phyloP scores from a whole-genome alignment of 30 jellyfish, hydroid and myxozoan genomes.

The Clytia hemisphaerica region DNA sequence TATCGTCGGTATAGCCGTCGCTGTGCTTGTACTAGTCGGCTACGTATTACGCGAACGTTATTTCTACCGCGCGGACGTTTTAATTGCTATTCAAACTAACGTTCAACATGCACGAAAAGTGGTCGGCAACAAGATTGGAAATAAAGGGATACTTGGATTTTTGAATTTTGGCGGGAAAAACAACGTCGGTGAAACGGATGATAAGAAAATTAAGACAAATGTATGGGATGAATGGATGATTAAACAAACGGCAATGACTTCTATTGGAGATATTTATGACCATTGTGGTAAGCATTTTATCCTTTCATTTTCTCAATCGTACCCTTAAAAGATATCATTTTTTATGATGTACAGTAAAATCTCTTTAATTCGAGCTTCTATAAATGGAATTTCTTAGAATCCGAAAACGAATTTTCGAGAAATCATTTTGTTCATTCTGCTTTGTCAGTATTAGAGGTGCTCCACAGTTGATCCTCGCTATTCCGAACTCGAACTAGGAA shows the following conservation, averaged over 20 bases:
- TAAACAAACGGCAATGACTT: conserved; percentile 39
- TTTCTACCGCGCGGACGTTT: conserved; percentile 16
- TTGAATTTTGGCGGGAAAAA: conserved; percentile 6
- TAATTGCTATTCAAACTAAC: background rate
- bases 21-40: too few species aligned
- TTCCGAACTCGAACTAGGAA: too few species aligned
- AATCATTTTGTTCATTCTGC: too few species aligned
- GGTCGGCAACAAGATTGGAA: background rate
- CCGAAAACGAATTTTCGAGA: too few species aligned
- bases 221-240: conserved; percentile 83
- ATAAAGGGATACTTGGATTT: conserved; percentile 1
- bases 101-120: background rate
- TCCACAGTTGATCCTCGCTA: too few species aligned
- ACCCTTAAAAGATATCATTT: too few species aligned
- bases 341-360: too few species aligned
- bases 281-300: conserved; percentile 66
- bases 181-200: conserved; percentile 4
- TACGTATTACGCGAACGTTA: conserved; percentile 10
- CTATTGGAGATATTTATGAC: conserved; percentile 75
- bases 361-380: too few species aligned
- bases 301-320: too few species aligned
- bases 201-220: background rate
- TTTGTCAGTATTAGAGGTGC: too few species aligned
- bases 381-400: too few species aligned
- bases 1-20: too few species aligned